Conservation (phyloP, 1,140 invertebrate genomes). For the Theocolax elegans region DNA sequence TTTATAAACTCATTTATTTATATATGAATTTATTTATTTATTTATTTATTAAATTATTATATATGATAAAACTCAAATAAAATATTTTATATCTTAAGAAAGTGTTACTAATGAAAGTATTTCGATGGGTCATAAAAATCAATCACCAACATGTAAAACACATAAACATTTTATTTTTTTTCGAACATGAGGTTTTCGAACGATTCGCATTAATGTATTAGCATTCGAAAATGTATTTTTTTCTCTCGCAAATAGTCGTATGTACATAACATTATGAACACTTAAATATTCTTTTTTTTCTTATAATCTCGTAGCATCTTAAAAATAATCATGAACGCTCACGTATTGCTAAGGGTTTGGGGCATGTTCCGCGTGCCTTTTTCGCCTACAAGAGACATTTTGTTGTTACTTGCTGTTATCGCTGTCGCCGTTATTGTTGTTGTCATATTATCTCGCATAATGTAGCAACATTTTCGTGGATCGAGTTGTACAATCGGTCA, state of each 20-base stretch:
- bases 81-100: too few relatives aligned
- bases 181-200: constrained; percentile 47
- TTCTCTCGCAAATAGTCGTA: constrained; percentile 46
- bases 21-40: too few relatives aligned
- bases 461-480: too few relatives aligned
- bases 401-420: constrained; percentile 5
- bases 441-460: too few relatives aligned
- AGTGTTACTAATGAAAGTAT: too few relatives aligned
- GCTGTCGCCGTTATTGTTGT: too few relatives aligned
- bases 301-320: constrained; percentile 41
- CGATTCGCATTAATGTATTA: constrained; percentile 42
- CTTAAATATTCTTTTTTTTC: constrained; percentile 52
- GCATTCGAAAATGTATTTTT: constrained; percentile 47
- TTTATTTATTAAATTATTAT: too few relatives aligned
- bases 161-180: constrained; percentile 40
- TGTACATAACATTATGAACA: constrained; percentile 61
- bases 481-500: too few relatives aligned
- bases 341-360: constrained; percentile 48
- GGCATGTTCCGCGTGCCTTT: constrained; percentile 18
- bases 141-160: constrained; percentile 33
- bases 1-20: too few relatives aligned
- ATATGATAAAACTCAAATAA: too few relatives aligned
- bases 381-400: constrained; percentile 22
- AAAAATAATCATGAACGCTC: constrained; percentile 53
- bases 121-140: too few relatives aligned